Conservation (phyloP, 1,140 invertebrate species). For the Cyclina sinensis region DNA sequence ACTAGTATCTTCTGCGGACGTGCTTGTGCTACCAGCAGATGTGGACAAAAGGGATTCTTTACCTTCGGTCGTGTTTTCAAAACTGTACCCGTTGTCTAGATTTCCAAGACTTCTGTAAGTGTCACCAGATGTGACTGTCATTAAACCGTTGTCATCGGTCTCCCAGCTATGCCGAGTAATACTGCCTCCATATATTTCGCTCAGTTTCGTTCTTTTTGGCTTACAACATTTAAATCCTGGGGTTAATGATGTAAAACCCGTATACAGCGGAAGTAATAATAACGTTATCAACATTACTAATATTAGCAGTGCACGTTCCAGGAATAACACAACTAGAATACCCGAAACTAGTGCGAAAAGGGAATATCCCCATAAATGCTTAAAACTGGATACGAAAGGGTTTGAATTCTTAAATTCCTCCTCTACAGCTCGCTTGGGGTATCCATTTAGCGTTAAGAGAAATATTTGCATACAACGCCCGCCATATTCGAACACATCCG, state of each 20-base stretch:
- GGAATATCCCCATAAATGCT: constrained; percentile 80
- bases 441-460: constrained; percentile 78
- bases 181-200: neutral
- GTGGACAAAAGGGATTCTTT: neutral
- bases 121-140: constrained; percentile 22
- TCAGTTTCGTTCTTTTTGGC: constrained; percentile 6
- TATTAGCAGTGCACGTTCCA: constrained; percentile 66
- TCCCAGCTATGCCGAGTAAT: constrained; percentile 1
- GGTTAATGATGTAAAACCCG: constrained; percentile 79
- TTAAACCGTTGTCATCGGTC: constrained; percentile 20
- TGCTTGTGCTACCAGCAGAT: neutral
- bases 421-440: constrained; percentile 81
- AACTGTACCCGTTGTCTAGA: neutral
- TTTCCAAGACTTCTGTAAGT: constrained; percentile 55
- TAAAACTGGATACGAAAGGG: constrained; percentile 80
- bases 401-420: constrained; percentile 80
- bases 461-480: constrained; percentile 79
- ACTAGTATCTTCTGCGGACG: neutral
- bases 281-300: constrained; percentile 76
- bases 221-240: constrained; percentile 67
- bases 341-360: constrained; percentile 70
- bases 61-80: neutral
- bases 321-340: constrained; percentile 70
- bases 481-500: constrained; percentile 78
- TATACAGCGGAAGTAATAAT: constrained; percentile 75